phyloP scores from a whole-genome alignment of 23 tunicate genomes.

The Trididemnum miniatum region DNA sequence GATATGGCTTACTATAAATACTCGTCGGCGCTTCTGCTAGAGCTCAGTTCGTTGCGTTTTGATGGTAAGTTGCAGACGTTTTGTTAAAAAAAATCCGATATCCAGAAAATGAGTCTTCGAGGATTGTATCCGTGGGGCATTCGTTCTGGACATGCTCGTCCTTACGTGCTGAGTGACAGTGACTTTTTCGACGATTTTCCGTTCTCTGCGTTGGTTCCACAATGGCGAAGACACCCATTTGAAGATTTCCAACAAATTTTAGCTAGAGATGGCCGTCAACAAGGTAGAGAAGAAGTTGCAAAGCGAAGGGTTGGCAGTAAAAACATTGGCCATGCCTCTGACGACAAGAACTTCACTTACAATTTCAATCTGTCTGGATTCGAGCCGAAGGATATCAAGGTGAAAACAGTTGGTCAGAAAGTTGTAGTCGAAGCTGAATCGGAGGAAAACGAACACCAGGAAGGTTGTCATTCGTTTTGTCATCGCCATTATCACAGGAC shows the following conservation, averaged over 20 bases:
- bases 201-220: constrained; percentile 7
- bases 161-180: not conserved
- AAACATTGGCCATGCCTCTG: constrained; percentile 9
- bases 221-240: constrained; percentile 16
- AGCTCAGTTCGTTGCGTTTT: too few species aligned
- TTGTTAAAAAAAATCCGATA: too few species aligned
- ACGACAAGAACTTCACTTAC: constrained; percentile 28
- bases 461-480: constrained; percentile 28
- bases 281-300: not conserved
- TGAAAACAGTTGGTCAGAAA: constrained; percentile 54
- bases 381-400: constrained; percentile 23
- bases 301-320: not conserved
- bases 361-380: constrained; percentile 31
- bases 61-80: too few species aligned
- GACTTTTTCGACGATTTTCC: constrained; percentile 4
- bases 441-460: constrained; percentile 35
- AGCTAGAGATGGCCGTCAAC: not conserved
- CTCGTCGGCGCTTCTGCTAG: too few species aligned
- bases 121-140: constrained; percentile 4
- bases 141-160: not conserved
- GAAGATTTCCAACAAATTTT: not conserved
- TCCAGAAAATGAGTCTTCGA: constrained; percentile 18
- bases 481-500: constrained; percentile 56
- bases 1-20: too few species aligned
- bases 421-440: constrained; percentile 46